Base-by-base conservation (phyloP, 1,140 invertebrate genomes). In the Cyclina sinensis region DNA sequence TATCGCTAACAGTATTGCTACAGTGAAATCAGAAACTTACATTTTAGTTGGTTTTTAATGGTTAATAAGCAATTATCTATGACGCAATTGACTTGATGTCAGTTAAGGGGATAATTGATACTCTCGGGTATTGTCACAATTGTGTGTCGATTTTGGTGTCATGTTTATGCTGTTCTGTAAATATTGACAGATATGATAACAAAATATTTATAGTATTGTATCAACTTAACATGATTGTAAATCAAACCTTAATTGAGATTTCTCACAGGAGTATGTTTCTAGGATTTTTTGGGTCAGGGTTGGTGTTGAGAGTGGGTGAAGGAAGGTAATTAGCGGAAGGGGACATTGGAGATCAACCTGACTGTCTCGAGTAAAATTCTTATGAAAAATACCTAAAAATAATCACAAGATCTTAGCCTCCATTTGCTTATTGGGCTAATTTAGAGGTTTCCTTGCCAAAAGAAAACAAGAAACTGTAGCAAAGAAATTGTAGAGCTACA, bases 21-120 rank as follows among this genome's bases (percentile, higher is more conserved):
- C 27, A 62, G 57, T 27, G 57, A 62, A 62, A 62, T 62, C 24
- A 11, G 57, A 62, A 27, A 62, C 57, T 27, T 62, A 62, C 24
- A n/a, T 9, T 27, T 24, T 21, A 24, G 57, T 5, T 9, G 51
- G 57, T 27, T 62, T 62, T 62, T 62, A 62, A 62, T 62, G 24
- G 57, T 27, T 62, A 62, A 62, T 62, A 62, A 62, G 57, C 57
- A 62, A 62, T 62, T 62, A 62, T 27, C 57, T 7, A 62, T 62
- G 57, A 62, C n/a, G 57, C 57, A 62, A 62, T 14, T 9, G 57
- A 62, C 57, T 62, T 62, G 57, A 62, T 62, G 57, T 62, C 57
- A 62, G 27, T 62, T 62, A 62, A 4, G 18, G 24, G 18, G 57
- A 62, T n/a, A 62, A 62, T 62, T 62, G 21, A 62, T 62, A 62